These are phyloP conservation scores for Rhogogaster chlorosoma DNA, from an alignment of 2,888 invertebrate species.

Conservation along the genomic window DNA sequence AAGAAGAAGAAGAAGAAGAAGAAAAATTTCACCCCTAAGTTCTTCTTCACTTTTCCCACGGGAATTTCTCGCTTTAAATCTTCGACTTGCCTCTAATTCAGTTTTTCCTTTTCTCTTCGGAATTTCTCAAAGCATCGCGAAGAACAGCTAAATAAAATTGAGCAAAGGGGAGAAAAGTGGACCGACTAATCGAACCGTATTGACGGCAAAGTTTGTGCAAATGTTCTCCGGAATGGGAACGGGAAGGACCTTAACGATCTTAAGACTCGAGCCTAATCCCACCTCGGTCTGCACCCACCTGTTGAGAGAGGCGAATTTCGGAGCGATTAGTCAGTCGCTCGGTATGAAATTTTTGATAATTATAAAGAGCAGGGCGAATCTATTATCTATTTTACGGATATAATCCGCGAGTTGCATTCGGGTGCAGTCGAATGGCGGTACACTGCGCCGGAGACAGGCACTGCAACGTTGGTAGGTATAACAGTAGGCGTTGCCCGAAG, in stretches of 20 bases:
- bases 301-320: constrained; percentile 31
- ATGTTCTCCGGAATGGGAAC: background rate
- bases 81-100: too few species aligned
- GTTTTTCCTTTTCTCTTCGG: too few species aligned
- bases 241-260: constrained; percentile 7
- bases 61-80: background rate
- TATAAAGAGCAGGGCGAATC: background rate
- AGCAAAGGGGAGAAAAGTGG: background rate
- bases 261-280: background rate
- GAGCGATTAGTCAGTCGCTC: background rate
- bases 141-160: background rate
- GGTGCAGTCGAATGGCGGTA: constrained; percentile 46
- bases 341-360: background rate
- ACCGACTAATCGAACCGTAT: background rate
- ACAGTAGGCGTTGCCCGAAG: constrained; percentile 64
- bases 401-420: constrained; percentile 1
- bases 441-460: background rate
- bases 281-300: constrained; percentile 14
- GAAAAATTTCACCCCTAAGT: background rate
- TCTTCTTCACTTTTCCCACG: background rate
- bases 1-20: background rate
- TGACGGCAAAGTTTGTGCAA: background rate
- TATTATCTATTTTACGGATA: background rate
- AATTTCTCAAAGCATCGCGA: background rate
- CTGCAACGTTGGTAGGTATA: constrained; percentile 41